Conservation (phyloP, 2,797 vertebrate genomes). For the Sebastolobus alascanus region DNA sequence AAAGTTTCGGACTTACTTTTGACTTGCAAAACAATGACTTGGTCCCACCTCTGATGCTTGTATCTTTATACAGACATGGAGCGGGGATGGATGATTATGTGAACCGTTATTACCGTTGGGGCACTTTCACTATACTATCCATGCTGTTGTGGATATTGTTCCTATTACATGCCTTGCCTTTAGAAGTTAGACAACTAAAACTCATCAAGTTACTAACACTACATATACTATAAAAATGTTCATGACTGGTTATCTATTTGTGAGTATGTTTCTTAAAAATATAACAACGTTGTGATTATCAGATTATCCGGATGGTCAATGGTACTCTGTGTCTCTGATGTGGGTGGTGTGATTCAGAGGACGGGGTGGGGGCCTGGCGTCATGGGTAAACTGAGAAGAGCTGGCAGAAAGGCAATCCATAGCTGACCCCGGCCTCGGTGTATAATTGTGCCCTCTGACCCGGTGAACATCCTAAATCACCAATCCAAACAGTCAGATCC, state of each 20-base stretch:
- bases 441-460: conserved; percentile 82
- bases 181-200: background rate
- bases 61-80: background rate
- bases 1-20: too few species aligned
- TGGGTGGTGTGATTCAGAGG: conserved; percentile 32
- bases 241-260: background rate
- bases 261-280: background rate
- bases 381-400: conserved; percentile 73
- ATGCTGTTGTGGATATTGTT: background rate
- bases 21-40: too few species aligned
- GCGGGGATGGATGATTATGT: background rate
- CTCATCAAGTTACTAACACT: background rate
- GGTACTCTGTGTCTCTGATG: conserved; percentile 17
- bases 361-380: conserved; percentile 52
- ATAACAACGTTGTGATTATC: conserved; percentile 2
- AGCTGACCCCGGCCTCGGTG: conserved; percentile 74
- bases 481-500: conserved; percentile 79
- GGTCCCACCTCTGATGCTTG: too few species aligned
- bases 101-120: background rate
- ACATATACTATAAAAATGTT: background rate
- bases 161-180: background rate
- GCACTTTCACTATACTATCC: background rate
- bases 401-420: conserved; percentile 75
- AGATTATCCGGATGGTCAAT: conserved; percentile 9
- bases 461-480: conserved; percentile 82